Base-by-base conservation (phyloP, 1,140 invertebrate species). In the Ceratina calcarata region DNA sequence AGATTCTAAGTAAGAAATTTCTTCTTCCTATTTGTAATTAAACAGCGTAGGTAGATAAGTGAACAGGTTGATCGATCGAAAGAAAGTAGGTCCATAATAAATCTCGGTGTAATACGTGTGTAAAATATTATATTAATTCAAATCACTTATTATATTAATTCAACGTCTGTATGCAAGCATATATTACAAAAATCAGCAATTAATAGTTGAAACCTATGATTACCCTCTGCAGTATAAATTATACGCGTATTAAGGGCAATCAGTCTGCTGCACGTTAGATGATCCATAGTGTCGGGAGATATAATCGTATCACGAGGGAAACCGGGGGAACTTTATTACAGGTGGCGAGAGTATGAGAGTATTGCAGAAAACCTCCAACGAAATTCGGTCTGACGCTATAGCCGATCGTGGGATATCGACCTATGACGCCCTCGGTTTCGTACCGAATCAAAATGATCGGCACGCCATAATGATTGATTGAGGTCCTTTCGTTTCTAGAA, bases 221-320 rank as follows among this genome's bases (percentile, higher is more conserved):
- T 20, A 45, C 60, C 32, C 22, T 15, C 22, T 45, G 22, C 68
- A 85, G 67, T 74, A 85, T 83, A 73, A 86, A 87, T 89, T 89
- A 87, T 86, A 88, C 81, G 71, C 81, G 82, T 88, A 89, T 89
- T 89, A 89, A 82, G 84, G 84, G 81, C 86, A 89, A 86, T 88
- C 86, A 83, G 75, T 20, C 65, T 57, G 69, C 55, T 51, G 45
- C 22, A 75, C 71, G 69, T 72, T 76, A 62, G 67, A 79, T 53
- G 77, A 80, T 76, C 57, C 51, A 55, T 45, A 15, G 45, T 32
- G 58, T 16, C 24, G 22, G 60, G 15, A 22, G 55, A 49, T 72
- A 77, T 80, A 55, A 69, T 83, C 57, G 27, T 24, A 13, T 22
- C 18, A 4, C 24, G 22, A 71, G 22, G 62, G 74, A 79, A 65